These are phyloP conservation scores for Oncorhynchus gorbuscha DNA, from an alignment of 2,113 vertebrate genomes.

Conservation along the genomic window DNA sequence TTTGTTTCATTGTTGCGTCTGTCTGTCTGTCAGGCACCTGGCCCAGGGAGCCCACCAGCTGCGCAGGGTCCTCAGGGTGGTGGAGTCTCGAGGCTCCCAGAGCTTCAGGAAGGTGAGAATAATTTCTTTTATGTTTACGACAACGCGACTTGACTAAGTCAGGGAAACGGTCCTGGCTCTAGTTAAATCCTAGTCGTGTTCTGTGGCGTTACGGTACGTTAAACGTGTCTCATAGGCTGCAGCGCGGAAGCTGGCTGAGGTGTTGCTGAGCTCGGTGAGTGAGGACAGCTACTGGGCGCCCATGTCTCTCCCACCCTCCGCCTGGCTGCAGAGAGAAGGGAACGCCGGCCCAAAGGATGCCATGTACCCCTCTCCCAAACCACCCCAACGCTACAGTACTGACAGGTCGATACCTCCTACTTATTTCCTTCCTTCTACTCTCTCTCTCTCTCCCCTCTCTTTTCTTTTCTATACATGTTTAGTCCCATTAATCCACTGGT, in stretches of 20 bases:
- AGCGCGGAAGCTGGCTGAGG: slow-evolving; percentile 84
- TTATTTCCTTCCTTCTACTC: background rate
- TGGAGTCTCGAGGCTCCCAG: slow-evolving; percentile 92
- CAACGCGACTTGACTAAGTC: background rate
- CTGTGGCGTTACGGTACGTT: background rate
- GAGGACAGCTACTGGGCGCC: slow-evolving; percentile 96
- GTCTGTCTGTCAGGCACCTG: slow-evolving; percentile 78
- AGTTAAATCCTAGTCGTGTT: too few relatives aligned
- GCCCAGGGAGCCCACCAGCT: slow-evolving; percentile 90
- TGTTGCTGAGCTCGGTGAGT: slow-evolving; percentile 90
- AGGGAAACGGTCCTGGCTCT: too few relatives aligned
- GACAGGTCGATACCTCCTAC: slow-evolving; percentile 55
- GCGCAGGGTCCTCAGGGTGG: slow-evolving; percentile 83
- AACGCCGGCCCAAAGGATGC: slow-evolving; percentile 75
- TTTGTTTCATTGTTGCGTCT: background rate
- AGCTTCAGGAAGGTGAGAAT: slow-evolving; percentile 91
- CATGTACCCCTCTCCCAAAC: slow-evolving; percentile 79
- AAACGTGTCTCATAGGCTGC: slow-evolving; percentile 71
- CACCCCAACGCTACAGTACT: slow-evolving; percentile 82
- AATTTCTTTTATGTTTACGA: too few relatives aligned
- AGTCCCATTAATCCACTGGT: background rate
- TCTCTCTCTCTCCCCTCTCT: background rate
- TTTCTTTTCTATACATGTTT: background rate
- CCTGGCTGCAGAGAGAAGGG: slow-evolving; percentile 86
- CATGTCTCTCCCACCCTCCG: slow-evolving; percentile 81